Evolutionary conservation across 1,140 invertebrate genomes (phyloP), one percentile per base, ranked within the genome.

Genomic region (Melanaphis sacchari): DNA sequence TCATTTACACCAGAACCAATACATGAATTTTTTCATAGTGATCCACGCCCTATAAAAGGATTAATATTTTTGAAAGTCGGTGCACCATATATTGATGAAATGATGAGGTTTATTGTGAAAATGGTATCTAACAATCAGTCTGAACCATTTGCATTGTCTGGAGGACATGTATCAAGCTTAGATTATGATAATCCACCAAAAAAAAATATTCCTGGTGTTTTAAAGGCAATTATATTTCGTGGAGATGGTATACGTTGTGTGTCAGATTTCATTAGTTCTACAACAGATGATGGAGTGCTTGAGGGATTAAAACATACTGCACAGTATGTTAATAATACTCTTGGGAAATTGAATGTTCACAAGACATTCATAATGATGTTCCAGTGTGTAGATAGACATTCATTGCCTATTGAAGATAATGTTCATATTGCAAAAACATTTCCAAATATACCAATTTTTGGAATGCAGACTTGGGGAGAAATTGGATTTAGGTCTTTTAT

Each of bases 341-440:
- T 43, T 36, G 36, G 43, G 1, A 38, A 82, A 36, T 18, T 92
- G 36, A 36, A 92, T 2, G 8, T 49, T 31, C 76, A 36, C 24
- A 81, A 31, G 15, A 52, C 66, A 26, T 92, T 92, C 24, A 92
- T 92, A 49, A 49, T 92, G 76, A 82, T 82, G 66, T 92, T 92
- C 36, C 91, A 92, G 36, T 92, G 91, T 8, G 22, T 92, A 36
- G 91, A 92, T 36, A 92, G 91, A 84, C n/a, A 92, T 31, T 18
- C 31, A n/a, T 49, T 92, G 15, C 88, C 52, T 3, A 89, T 52
- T 36, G 90, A 81, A 38, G 91, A 92, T 46, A 21, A 92, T 52
- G 40, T 3, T n/a, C 36, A 52, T 49, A 22, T 92, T 26, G 31
- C 91, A 15, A 84, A 46, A 15, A 31, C 11, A 38, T 92, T 46